Base-by-base conservation (phyloP, 1,140 invertebrate species). In the Megalopta genalis region DNA sequence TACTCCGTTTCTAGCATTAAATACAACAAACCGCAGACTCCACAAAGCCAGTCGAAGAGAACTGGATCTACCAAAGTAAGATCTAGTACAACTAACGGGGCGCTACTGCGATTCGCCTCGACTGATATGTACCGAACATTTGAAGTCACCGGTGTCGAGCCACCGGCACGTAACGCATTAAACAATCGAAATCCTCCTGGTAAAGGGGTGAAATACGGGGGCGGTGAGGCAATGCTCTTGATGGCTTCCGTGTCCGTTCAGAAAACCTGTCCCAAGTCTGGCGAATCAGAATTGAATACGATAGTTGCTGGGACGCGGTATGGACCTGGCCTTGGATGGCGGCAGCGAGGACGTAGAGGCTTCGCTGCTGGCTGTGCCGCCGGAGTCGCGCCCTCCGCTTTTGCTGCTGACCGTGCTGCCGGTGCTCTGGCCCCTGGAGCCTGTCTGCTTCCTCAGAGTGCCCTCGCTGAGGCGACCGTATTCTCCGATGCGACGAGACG, bases 281-380 rank as follows among this genome's bases (percentile, higher is more conserved):
- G 39, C 7, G 9, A 42, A 66, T 66, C 23, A 95, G 90, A 96
- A 96, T 83, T 95, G 95, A 87, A 96, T 96, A 46, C 95, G 94
- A 90, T 96, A 96, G 87, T 96, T 96, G 82, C 90, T 93, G n/a
- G 86, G 93, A 91, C 93, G 92, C 93, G 87, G 91, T 94, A 93
- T 93, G 92, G 94, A 88, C 93, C 95, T 82, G 93, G 92, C 85
- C 93, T 92, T 91, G 63, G 84, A 88, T 0, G 95, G 95, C 16
- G 95, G 94, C 14, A 95, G 94, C 0, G 95, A 93, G 25, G 94
- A 94, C 5, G 93, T 93, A 1, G 94, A 94, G 32, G 94, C 93
- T 67, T 94, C 94, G 83, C 94, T 94, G 82, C 94, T 92, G 7
- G 93, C 93, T 0, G 91, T 91, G 0, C 93, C 94, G 0, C 93